These are phyloP conservation scores for Panthera tigris DNA, from an alignment of 2,113 vertebrate species.

Conservation along the genomic window DNA sequence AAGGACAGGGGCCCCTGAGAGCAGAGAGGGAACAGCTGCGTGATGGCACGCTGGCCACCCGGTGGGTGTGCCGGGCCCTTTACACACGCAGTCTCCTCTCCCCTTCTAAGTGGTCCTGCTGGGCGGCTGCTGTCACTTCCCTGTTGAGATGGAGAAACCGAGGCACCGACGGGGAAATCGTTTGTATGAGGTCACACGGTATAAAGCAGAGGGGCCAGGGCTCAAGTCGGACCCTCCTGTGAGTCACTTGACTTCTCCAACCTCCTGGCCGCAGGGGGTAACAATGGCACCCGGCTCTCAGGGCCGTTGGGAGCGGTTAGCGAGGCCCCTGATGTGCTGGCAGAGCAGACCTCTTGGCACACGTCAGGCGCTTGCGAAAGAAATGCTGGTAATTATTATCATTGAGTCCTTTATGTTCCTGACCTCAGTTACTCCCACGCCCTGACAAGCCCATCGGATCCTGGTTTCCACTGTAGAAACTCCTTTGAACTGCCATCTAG, in stretches of 20 bases:
- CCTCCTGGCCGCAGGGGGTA: too few relatives aligned
- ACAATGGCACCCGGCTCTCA: accelerated
- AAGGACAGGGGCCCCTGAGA: too few relatives aligned
- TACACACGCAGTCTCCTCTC: accelerated
- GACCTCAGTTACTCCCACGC: not conserved
- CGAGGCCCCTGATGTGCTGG: accelerated
- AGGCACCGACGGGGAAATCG: not conserved
- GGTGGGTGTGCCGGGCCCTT: accelerated
- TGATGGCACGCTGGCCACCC: accelerated
- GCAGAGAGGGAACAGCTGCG: accelerated
- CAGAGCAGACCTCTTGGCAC: not conserved
- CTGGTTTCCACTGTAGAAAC: not conserved
- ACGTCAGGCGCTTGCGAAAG: accelerated
- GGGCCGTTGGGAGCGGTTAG: accelerated
- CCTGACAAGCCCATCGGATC: not conserved
- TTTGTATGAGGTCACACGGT: too few relatives aligned
- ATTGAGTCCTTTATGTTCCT: not conserved
- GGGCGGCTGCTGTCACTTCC: accelerated
- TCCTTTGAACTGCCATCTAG: not conserved
- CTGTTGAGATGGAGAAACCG: not conserved
- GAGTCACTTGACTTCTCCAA: not conserved
- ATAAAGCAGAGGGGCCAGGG: not conserved
- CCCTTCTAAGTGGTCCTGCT: too few relatives aligned
- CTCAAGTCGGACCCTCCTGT: not conserved
- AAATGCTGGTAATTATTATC: not conserved